Base-by-base conservation (phyloP, 2,113 vertebrate genomes). In the Toxotes chatareus region DNA sequence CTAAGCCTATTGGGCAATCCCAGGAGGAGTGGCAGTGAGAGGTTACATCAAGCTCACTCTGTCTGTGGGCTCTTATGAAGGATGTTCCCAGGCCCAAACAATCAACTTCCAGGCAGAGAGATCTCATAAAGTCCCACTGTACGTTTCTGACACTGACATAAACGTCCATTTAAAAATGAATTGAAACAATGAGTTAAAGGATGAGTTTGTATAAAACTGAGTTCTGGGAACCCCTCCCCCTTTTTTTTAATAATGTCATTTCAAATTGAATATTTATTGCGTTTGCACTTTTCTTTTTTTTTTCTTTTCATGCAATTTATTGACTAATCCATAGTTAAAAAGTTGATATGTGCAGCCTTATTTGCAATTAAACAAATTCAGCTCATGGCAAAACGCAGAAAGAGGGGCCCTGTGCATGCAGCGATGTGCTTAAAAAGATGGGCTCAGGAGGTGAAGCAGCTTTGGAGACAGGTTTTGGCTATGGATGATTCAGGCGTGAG, bases 11-110 rank as follows among this genome's bases (percentile, higher is more conserved):
- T 91, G 86, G 87, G 42, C 64, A 70, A 61, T 71, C 32, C 57
- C 70, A 23, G 84, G 86, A 84, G 89, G 90, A 83, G 83, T 82
- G 84, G 75, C 86, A 80, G 53, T 5, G n/a, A 62, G 69, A 73
- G 59, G 67, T 74, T 53, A 36, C 47, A 61, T 34, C 42, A 64
- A 71, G 73, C 12, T 61, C 46, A 57, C 62, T 44, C 46, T n/a
- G 60, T 80, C 73, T 55, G 59, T 70, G 27, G 16, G 65, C n/a
- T 51, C 47, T 4, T 14, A 14, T 57, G 14, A 76, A n/a, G 34
- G n/a, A 53, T 42, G 36, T n/a, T 44, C 9, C 14, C 2, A 4
- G 2, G 11, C 34, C n/a, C 36, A 3, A 64, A 59, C 56, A 13
- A 2, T 44, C 4, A 51, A 7, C 17, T 32, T 17, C 7, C 56